A percentile compares a stretch with the other conserved stretches of the same genome.
Evolutionary conservation across 2,113 vertebrate genomes (phyloP).

Genomic region (Callorhinus ursinus): DNA sequence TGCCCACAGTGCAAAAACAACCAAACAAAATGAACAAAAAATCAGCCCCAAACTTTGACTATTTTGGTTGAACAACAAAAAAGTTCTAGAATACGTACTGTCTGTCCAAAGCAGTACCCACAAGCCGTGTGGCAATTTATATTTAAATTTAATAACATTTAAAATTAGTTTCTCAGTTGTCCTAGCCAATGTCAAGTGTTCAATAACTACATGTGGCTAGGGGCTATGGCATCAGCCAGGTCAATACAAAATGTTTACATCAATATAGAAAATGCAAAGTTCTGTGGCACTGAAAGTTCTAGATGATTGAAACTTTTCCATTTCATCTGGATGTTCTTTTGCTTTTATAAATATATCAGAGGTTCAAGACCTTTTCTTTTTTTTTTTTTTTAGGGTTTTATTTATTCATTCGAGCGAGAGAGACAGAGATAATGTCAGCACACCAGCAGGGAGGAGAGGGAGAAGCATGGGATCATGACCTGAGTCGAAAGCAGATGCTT

Average conservation of each 20-base stretch:
- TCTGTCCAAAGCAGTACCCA: background rate
- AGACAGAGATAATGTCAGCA: too few species aligned
- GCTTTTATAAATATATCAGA: background rate
- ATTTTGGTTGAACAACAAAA: background rate
- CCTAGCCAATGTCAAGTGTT: background rate
- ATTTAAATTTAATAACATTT: background rate
- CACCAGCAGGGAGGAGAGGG: too few species aligned
- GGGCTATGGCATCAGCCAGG: background rate
- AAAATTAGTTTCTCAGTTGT: background rate
- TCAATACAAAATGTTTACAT: background rate
- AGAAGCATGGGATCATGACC: too few species aligned
- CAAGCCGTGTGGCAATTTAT: background rate
- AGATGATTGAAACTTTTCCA: background rate
- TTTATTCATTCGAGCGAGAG: too few species aligned
- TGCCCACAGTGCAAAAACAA: background rate
- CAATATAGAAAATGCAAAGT: background rate
- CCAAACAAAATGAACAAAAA: conserved; percentile 27
- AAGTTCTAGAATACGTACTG: background rate
- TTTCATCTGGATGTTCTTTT: background rate
- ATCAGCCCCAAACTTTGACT: conserved; percentile 20
- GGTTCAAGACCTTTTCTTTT: background rate
- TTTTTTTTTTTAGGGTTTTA: too few species aligned
- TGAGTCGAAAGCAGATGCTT: too few species aligned
- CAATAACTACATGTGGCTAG: background rate
- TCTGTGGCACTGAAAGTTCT: background rate